Percentiles rank a stretch among this genome's conserved stretches.
Conservation (phyloP, 1,140 invertebrate genomes). For the Lanistes nyassanus region DNA sequence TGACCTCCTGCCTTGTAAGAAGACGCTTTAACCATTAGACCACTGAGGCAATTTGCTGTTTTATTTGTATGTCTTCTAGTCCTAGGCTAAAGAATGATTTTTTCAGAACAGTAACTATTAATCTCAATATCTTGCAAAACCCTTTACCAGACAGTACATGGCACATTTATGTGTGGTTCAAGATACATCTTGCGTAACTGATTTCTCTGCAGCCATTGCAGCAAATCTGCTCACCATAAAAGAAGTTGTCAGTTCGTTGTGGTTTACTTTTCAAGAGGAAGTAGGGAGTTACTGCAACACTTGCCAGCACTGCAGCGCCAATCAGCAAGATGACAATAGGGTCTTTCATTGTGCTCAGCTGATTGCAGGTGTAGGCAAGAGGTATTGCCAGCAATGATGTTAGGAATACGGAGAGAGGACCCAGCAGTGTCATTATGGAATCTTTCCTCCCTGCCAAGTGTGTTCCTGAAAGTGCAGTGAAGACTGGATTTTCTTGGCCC, state of each 20-base stretch:
- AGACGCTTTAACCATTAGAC: too few relatives aligned
- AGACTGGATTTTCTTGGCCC: too few relatives aligned
- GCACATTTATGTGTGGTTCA: not conserved
- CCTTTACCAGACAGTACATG: not conserved
- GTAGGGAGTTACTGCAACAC: slow-evolving; percentile 23
- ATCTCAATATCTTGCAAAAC: not conserved
- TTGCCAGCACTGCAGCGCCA: slow-evolving; percentile 28
- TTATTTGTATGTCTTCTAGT: too few relatives aligned
- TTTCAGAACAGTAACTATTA: not conserved
- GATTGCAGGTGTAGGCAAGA: slow-evolving; percentile 38
- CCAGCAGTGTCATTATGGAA: slow-evolving; percentile 26
- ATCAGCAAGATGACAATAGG: slow-evolving; percentile 28
- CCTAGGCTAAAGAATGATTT: too few relatives aligned
- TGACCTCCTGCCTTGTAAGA: too few relatives aligned
- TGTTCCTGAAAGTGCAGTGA: too few relatives aligned
- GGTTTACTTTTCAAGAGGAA: slow-evolving; percentile 28
- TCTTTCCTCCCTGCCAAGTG: too few relatives aligned
- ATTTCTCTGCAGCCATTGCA: not conserved
- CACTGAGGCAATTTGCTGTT: too few relatives aligned
- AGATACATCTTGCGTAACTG: not conserved
- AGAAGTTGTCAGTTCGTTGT: slow-evolving; percentile 38
- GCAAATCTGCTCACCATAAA: slow-evolving; percentile 35
- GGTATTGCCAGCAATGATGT: slow-evolving; percentile 42
- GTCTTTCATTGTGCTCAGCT: slow-evolving; percentile 29
- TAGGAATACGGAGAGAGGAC: slow-evolving; percentile 38